phyloP scores from a whole-genome alignment of 1,140 invertebrate species.

The Ctenoplectra terminalis region DNA sequence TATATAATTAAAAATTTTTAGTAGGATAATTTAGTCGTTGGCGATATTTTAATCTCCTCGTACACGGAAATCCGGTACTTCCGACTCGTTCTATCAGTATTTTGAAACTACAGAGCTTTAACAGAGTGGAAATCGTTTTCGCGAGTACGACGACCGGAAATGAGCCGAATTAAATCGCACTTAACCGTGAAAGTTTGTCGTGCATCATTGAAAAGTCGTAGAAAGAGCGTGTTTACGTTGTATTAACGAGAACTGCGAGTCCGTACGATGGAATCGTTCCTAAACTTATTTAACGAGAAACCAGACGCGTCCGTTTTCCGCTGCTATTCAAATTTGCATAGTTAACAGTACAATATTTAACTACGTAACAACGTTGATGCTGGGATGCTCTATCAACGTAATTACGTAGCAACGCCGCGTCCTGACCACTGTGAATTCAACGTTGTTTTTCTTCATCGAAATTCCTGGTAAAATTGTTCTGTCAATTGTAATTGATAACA shows the following conservation, averaged over 20 bases:
- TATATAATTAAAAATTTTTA: too few relatives aligned
- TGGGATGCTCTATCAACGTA: conserved; percentile 14
- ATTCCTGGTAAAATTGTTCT: too few relatives aligned
- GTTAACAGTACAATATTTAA: conserved; percentile 47
- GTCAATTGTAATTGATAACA: too few relatives aligned
- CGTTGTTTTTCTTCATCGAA: background rate
- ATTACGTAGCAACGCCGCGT: background rate
- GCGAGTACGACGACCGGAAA: background rate
- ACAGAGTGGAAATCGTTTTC: background rate
- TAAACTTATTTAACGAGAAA: conserved; percentile 41
- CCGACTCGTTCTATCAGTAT: background rate
- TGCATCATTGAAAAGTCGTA: background rate
- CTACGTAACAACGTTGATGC: conserved; percentile 28
- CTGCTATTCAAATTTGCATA: conserved; percentile 33
- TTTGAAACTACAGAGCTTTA: background rate
- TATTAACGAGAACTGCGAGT: background rate
- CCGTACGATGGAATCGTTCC: conserved; percentile 5
- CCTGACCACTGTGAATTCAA: background rate
- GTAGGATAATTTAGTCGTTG: too few relatives aligned
- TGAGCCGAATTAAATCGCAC: background rate
- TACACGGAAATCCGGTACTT: too few relatives aligned
- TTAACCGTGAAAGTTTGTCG: background rate
- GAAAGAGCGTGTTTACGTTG: conserved; percentile 15
- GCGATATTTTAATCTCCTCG: too few relatives aligned
- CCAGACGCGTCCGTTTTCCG: conserved; percentile 19